Percentiles rank a stretch among this genome's conserved stretches.
Evolutionary conservation across 2,113 vertebrate species (phyloP).

Genomic region (Archocentrus centrarchus): DNA sequence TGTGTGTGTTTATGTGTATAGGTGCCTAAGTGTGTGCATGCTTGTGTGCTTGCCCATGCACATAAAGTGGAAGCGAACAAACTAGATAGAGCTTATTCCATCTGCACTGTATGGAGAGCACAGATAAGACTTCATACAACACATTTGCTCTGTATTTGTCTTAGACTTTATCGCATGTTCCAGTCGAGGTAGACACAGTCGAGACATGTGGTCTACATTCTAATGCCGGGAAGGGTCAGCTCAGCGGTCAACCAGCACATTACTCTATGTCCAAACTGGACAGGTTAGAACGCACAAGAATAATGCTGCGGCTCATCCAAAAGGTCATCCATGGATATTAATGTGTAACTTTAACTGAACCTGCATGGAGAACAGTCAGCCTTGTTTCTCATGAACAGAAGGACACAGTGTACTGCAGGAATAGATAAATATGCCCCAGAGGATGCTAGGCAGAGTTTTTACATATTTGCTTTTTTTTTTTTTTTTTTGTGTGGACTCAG

Average conservation of each 20-base stretch:
- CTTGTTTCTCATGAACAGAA: constrained; percentile 25
- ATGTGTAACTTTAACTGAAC: constrained; percentile 80
- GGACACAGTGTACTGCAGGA: constrained; percentile 36
- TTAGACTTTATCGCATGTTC: constrained; percentile 72
- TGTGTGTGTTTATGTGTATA: constrained; percentile 20
- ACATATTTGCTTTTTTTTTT: constrained; percentile 51
- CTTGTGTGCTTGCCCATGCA: constrained; percentile 17
- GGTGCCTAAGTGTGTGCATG: constrained; percentile 6
- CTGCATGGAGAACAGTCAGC: constrained; percentile 57
- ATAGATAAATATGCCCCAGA: constrained; percentile 52
- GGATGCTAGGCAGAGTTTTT: constrained; percentile 48
- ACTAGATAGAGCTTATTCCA: constrained; percentile 63
- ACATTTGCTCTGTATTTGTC: constrained; percentile 73
- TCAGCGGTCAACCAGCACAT: constrained; percentile 81
- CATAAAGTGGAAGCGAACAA: constrained; percentile 58
- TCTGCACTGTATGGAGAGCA: constrained; percentile 55
- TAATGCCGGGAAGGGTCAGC: constrained; percentile 77
- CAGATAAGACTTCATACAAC: constrained; percentile 74
- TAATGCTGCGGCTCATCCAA: constrained; percentile 80
- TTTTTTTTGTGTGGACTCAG: constrained; percentile 43
- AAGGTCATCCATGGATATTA: constrained; percentile 84
- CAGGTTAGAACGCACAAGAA: constrained; percentile 78
- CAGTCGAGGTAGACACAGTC: constrained; percentile 60
- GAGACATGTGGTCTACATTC: constrained; percentile 80
- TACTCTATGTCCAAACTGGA: constrained; percentile 80